Base-by-base conservation (phyloP, 2,797 vertebrate species). In the Spinus pinus region DNA sequence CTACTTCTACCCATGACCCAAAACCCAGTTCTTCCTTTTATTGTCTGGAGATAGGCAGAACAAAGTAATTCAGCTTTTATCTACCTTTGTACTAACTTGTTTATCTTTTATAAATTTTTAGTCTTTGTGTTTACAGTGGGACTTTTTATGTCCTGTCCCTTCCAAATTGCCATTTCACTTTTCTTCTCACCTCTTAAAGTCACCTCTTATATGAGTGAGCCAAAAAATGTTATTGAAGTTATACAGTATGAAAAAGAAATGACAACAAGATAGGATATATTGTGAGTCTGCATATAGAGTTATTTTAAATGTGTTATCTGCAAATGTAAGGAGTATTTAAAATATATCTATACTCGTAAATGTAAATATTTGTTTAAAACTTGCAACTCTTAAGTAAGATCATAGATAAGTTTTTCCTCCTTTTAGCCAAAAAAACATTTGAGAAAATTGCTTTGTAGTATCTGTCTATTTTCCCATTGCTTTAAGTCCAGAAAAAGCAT, bases 391-490 rank as follows among this genome's bases (percentile, higher is more conserved):
- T 25, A 41, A 44, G 11, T 61, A 56, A 77, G 80, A 67, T 14
- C 2, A 1, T 31, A 39, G 15, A 49, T 53, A 46, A 54, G 8
- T 44, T 80, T 88, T 89, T 85, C 20, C 8, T 82, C 9, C 3
- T 78, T 88, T 93, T 86, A 67, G 28, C 19, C 23, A 65, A 50
- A 81, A 81, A 94, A 78, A 41, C 4, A 25, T 74, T 42, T 31
- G 39, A 44, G 23, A 81, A 81, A 80, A 30, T 64, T 66, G 7
- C 14, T 70, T 64, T 39, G 12, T 66, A 46, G 5, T 65, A 20
- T 44, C 31, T 74, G 9, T 33, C 24, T 81, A 21, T 66, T 81
- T 89, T 47, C 6, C 28, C 12, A 14, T 54, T 81, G 23, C 50
- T 89, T 94, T 33, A 86, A 60, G 46, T 65, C 46, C 39, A 74